Conservation (phyloP, 2,797 vertebrate genomes). For the Pampus argenteus region DNA sequence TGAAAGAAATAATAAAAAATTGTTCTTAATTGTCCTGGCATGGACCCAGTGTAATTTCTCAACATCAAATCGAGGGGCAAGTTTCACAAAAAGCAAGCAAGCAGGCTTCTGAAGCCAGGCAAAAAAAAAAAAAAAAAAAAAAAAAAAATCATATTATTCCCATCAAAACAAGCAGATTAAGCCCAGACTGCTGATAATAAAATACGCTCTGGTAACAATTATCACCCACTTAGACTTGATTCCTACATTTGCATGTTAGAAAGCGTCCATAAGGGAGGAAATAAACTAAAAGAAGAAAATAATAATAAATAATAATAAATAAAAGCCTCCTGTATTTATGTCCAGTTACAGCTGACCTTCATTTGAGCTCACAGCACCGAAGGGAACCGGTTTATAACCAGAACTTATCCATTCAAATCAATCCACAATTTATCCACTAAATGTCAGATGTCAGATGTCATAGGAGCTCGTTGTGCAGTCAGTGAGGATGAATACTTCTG, state of each 20-base stretch:
- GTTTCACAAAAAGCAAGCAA: constrained; percentile 58
- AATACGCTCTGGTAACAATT: constrained; percentile 79
- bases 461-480: constrained; percentile 74
- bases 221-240: constrained; percentile 78
- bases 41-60: constrained; percentile 43
- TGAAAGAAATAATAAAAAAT: constrained; percentile 29
- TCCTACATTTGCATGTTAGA: constrained; percentile 76
- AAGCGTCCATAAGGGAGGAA: constrained; percentile 48
- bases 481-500: constrained; percentile 74
- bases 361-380: constrained; percentile 64
- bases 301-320: too few relatives aligned
- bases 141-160: constrained; percentile 60
- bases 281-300: constrained; percentile 33
- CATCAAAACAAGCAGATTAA: constrained; percentile 65
- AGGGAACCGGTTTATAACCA: constrained; percentile 72
- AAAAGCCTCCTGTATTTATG: constrained; percentile 33
- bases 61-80: constrained; percentile 40
- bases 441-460: constrained; percentile 79
- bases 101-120: constrained; percentile 29
- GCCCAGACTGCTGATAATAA: constrained; percentile 80
- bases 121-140: constrained; percentile 21
- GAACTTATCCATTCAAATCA: constrained; percentile 76
- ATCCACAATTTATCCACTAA: constrained; percentile 76
- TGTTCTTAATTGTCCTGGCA: constrained; percentile 44
- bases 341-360: constrained; percentile 71